These are phyloP conservation scores for Noctilio leporinus DNA, from an alignment of 2,113 vertebrate genomes.

Conservation along the genomic window DNA sequence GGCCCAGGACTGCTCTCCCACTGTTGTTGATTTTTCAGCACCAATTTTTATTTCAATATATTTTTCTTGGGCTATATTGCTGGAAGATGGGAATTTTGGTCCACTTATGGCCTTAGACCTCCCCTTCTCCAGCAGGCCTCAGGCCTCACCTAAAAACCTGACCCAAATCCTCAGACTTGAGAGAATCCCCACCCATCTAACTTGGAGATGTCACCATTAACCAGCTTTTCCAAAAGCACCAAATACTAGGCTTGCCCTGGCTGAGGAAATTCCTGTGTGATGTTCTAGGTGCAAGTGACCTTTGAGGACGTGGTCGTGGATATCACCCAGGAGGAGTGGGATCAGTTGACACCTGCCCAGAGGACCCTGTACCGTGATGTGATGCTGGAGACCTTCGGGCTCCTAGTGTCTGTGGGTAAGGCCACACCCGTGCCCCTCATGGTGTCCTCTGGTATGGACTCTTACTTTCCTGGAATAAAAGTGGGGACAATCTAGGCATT, in stretches of 20 bases:
- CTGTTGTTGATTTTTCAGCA: not conserved
- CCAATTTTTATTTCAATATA: not conserved
- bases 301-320: not conserved
- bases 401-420: slow-evolving; percentile 36
- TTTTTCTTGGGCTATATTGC: not conserved
- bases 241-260: not conserved
- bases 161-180: not conserved
- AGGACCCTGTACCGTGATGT: not conserved
- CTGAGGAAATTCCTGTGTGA: not conserved
- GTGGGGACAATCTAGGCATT: not conserved
- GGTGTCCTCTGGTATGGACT: not conserved
- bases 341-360: not conserved
- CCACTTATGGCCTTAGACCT: not conserved
- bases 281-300: slow-evolving; percentile 22
- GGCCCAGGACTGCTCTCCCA: not conserved
- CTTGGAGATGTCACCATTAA: not conserved
- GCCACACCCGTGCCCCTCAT: accelerated
- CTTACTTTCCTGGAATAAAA: not conserved
- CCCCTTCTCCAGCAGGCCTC: not conserved
- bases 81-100: not conserved
- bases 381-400: slow-evolving; percentile 1
- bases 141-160: not conserved
- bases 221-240: not conserved
- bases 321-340: slow-evolving; percentile 23
- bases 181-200: not conserved